Evolutionary conservation across 2,113 vertebrate genomes (phyloP).

Genomic region (Pterocles burchelli): DNA sequence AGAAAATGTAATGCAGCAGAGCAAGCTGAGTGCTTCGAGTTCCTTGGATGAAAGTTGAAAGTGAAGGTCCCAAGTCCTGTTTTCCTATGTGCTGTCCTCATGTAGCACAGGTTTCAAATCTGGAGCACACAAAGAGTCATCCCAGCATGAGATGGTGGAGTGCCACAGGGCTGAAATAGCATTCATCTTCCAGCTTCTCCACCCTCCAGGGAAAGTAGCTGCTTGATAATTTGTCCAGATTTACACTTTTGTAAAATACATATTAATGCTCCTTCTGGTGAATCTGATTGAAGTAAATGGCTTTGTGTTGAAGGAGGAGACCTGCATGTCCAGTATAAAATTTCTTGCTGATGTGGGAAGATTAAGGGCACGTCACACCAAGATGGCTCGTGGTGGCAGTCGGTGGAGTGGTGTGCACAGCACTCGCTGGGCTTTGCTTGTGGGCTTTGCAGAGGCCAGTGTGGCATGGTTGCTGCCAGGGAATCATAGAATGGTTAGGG

Average conservation of each 20-base stretch:
- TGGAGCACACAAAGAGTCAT: background rate
- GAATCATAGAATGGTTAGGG: background rate
- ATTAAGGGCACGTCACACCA: too few species aligned
- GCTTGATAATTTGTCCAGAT: background rate
- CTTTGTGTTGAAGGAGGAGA: background rate
- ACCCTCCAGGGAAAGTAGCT: background rate
- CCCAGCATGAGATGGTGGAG: background rate
- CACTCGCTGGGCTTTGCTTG: background rate
- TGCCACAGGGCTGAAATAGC: background rate
- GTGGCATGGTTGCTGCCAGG: background rate
- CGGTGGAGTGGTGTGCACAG: accelerated
- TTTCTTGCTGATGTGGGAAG: background rate
- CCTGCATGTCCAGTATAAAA: background rate
- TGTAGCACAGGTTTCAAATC: background rate
- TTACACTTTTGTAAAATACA: background rate
- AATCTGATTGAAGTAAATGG: background rate
- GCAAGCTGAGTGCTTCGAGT: background rate
- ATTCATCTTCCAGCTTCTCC: background rate
- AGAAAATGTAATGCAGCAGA: background rate
- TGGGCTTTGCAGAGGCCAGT: background rate
- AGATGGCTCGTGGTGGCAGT: background rate
- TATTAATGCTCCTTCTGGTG: background rate
- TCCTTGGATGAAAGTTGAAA: background rate
- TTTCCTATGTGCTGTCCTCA: background rate
- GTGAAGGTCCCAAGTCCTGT: background rate